phyloP scores from a whole-genome alignment of 2,113 vertebrate species.

The Daphoenositta chrysoptera region DNA sequence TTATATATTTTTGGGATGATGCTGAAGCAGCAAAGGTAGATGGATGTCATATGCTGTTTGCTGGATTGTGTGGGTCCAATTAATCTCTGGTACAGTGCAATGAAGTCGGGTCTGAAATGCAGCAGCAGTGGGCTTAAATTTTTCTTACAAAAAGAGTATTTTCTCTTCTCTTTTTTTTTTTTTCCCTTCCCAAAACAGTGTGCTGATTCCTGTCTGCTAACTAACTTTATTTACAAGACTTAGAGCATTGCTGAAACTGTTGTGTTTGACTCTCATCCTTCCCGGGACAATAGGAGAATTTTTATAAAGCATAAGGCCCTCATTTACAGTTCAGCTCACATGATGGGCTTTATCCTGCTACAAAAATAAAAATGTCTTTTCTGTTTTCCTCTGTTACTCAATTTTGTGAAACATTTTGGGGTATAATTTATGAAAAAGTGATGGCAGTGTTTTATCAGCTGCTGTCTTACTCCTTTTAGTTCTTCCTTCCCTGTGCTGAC shows the following conservation, averaged over 20 bases:
- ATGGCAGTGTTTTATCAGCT: not conserved
- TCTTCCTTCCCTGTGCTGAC: not conserved
- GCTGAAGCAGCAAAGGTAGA: constrained; percentile 60
- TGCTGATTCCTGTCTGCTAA: not conserved
- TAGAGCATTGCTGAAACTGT: not conserved
- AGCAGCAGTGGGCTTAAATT: not conserved
- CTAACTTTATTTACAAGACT: constrained; percentile 10
- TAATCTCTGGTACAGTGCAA: not conserved
- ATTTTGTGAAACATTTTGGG: not conserved
- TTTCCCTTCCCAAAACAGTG: not conserved
- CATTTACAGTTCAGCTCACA: constrained; percentile 38
- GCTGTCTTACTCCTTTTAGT: not conserved
- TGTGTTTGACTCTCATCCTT: constrained; percentile 13
- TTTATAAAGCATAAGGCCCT: constrained; percentile 54
- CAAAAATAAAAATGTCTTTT: constrained; percentile 9
- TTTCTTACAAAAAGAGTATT: not conserved
- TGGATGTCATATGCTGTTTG: constrained; percentile 23
- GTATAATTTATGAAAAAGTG: not conserved
- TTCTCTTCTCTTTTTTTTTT: not conserved
- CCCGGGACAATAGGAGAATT: constrained; percentile 40
- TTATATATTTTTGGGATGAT: constrained; percentile 58
- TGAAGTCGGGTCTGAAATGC: not conserved
- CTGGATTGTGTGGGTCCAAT: not conserved
- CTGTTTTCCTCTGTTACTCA: not conserved
- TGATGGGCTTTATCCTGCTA: constrained; percentile 9